Evolutionary conservation across 1,140 invertebrate species (phyloP).

Genomic region (Myzus persicae): DNA sequence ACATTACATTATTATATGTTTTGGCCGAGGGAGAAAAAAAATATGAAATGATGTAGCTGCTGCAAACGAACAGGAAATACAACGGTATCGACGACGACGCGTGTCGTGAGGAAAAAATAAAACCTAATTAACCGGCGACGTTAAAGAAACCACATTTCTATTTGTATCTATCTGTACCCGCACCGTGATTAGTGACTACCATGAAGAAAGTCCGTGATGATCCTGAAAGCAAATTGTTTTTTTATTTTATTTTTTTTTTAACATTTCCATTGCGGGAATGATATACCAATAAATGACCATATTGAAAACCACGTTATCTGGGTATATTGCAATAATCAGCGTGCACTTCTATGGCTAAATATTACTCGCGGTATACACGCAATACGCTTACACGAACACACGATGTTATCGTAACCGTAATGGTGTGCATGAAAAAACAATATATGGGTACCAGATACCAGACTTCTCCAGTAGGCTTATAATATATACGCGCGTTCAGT

Average conservation of each 20-base stretch:
- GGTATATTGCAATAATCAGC: background rate
- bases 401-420: background rate
- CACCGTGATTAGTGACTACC: background rate
- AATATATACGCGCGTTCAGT: background rate
- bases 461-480: background rate
- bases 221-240: background rate
- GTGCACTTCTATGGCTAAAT: background rate
- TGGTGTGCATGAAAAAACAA: background rate
- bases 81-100: constrained; percentile 1
- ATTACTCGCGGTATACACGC: background rate
- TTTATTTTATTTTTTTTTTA: background rate
- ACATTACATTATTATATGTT: background rate
- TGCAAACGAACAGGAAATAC: constrained; percentile 26
- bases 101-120: constrained; percentile 22
- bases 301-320: constrained; percentile 19
- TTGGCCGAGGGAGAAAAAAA: background rate
- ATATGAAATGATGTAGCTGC: background rate
- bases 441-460: too few relatives aligned
- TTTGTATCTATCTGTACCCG: background rate
- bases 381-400: background rate
- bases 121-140: constrained; percentile 14
- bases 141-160: background rate
- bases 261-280: background rate
- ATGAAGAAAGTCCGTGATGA: background rate
- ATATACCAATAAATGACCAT: background rate